These are phyloP conservation scores for Tribolium castaneum DNA, from an alignment of 1,140 invertebrate genomes.

Conservation along the genomic window DNA sequence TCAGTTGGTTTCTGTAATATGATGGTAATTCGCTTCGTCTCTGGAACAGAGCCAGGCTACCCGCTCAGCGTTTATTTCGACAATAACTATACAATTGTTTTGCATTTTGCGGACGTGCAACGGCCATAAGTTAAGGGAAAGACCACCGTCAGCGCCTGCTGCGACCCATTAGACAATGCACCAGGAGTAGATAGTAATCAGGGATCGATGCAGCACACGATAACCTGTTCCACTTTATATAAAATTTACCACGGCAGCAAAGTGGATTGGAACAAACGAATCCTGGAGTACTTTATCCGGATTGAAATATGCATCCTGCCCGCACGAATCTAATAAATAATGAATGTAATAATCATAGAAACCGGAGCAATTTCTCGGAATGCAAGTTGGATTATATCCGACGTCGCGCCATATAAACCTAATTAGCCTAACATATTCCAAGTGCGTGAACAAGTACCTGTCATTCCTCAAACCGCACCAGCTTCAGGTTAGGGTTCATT, in stretches of 20 bases:
- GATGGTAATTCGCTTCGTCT: slow-evolving; percentile 45
- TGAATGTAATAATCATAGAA: slow-evolving; percentile 52
- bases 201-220: slow-evolving; percentile 29
- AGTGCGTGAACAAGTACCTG: slow-evolving; percentile 48
- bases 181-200: slow-evolving; percentile 36
- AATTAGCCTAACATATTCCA: slow-evolving; percentile 50
- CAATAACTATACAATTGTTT: slow-evolving; percentile 50
- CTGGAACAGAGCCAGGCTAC: slow-evolving; percentile 29
- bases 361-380: slow-evolving; percentile 45
- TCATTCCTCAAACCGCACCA: slow-evolving; percentile 31
- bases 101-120: slow-evolving; percentile 29
- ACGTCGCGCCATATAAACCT: slow-evolving; percentile 40
- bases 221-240: neutral
- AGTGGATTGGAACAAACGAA: slow-evolving; percentile 38
- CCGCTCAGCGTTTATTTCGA: slow-evolving; percentile 38
- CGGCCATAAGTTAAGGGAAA: slow-evolving; percentile 43
- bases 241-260: slow-evolving; percentile 19
- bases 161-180: slow-evolving; percentile 30
- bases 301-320: slow-evolving; percentile 44
- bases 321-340: slow-evolving; percentile 43
- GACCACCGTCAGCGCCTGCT: slow-evolving; percentile 35
- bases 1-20: slow-evolving; percentile 49
- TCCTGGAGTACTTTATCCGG: slow-evolving; percentile 23
- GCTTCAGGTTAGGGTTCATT: slow-evolving; percentile 34
- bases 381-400: slow-evolving; percentile 46